A percentile compares a stretch with the other conserved stretches of the same genome.
These are phyloP conservation scores for Musca domestica DNA, from an alignment of 1,140 invertebrate genomes.

Conservation along the genomic window DNA sequence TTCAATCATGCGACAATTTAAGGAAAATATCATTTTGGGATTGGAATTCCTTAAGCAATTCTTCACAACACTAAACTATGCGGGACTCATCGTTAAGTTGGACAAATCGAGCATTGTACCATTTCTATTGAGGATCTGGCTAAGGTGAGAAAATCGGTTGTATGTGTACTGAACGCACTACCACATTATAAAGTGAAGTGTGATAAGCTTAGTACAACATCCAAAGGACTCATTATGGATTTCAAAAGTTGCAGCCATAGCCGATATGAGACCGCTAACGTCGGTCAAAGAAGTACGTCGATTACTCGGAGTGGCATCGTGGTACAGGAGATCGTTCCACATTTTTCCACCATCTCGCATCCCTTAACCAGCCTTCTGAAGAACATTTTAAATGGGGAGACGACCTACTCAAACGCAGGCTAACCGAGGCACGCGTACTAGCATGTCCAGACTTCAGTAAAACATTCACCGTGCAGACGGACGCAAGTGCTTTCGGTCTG, in stretches of 20 bases:
- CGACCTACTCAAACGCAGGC: conserved; percentile 9
- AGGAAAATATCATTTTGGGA: no score
- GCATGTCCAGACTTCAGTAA: conserved; percentile 28
- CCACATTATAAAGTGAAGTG: no score
- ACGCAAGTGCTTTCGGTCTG: conserved; percentile 36
- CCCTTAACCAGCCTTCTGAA: neutral
- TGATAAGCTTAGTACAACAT: no score
- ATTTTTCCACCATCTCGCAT: neutral
- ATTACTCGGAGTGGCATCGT: conserved; percentile 10
- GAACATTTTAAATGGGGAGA: conserved; percentile 15
- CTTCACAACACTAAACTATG: no score
- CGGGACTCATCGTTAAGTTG: no score
- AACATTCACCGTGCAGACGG: conserved; percentile 28
- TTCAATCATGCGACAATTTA: no score
- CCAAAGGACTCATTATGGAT: conserved; percentile 27
- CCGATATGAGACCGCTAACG: conserved; percentile 28
- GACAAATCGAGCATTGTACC: no score
- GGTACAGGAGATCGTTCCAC: neutral
- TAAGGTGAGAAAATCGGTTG: no score
- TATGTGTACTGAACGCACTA: no score
- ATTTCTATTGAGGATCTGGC: no score
- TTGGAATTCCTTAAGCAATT: no score
- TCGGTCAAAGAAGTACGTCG: conserved; percentile 30
- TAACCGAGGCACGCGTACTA: conserved; percentile 31
- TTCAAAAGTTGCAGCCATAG: conserved; percentile 30